phyloP scores from a whole-genome alignment of 2,797 vertebrate species.

The Pseudomugil tenellus region DNA sequence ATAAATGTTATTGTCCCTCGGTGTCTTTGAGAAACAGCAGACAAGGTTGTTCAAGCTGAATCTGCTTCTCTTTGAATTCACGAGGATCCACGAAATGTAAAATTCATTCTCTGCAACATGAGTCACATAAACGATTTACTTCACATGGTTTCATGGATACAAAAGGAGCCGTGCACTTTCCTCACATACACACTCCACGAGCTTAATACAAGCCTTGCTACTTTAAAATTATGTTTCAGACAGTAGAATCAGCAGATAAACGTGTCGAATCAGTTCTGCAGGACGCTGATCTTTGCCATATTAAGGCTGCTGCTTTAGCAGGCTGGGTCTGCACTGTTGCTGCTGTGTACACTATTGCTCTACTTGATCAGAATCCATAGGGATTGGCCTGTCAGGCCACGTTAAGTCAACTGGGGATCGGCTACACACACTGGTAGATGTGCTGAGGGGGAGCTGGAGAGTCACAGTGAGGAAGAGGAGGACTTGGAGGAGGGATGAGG shows the following conservation, averaged over 20 bases:
- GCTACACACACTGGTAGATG: slow-evolving; percentile 67
- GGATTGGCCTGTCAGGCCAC: slow-evolving; percentile 73
- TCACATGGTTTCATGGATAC: background rate
- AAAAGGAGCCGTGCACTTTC: slow-evolving; percentile 5
- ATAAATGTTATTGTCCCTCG: too few relatives aligned
- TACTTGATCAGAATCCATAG: slow-evolving; percentile 79
- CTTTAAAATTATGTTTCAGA: slow-evolving; percentile 15
- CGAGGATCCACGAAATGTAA: too few relatives aligned
- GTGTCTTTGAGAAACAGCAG: too few relatives aligned
- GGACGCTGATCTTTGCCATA: slow-evolving; percentile 71
- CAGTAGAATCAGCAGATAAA: slow-evolving; percentile 62
- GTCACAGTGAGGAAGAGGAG: slow-evolving; percentile 48
- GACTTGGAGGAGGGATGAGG: slow-evolving; percentile 9
- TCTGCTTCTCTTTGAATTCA: too few relatives aligned
- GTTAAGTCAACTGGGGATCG: slow-evolving; percentile 70
- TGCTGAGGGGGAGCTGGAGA: slow-evolving; percentile 66
- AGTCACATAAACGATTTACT: background rate
- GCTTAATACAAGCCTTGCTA: slow-evolving; percentile 8
- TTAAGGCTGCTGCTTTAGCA: slow-evolving; percentile 68
- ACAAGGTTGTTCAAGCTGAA: too few relatives aligned
- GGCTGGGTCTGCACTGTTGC: slow-evolving; percentile 63
- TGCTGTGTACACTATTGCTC: slow-evolving; percentile 74
- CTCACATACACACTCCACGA: slow-evolving; percentile 8
- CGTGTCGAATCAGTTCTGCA: slow-evolving; percentile 59
- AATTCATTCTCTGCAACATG: background rate